A percentile compares a stretch with the other conserved stretches of the same genome.
These are phyloP conservation scores for Neopelma chrysocephalum DNA, from an alignment of 2,797 vertebrate species.

Conservation along the genomic window DNA sequence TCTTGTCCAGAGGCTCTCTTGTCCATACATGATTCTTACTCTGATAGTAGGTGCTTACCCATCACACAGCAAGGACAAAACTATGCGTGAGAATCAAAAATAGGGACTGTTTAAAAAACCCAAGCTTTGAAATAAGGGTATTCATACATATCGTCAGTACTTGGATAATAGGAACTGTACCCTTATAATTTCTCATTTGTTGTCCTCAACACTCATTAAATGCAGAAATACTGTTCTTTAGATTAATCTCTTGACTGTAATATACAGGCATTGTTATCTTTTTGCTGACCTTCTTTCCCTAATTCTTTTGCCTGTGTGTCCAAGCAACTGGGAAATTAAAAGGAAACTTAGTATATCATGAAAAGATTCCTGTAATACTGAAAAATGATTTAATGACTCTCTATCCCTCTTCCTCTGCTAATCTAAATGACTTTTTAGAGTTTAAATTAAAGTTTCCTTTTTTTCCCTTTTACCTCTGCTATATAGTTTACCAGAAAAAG, in stretches of 20 bases:
- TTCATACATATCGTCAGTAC: background rate
- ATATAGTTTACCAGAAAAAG: background rate
- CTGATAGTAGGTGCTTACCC: background rate
- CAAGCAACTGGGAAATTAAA: constrained; percentile 38
- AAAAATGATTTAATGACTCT: background rate
- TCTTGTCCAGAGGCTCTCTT: background rate
- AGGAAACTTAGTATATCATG: background rate
- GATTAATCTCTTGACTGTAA: background rate
- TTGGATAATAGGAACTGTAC: background rate
- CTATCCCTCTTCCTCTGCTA: background rate
- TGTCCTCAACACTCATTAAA: background rate
- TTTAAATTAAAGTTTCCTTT: background rate
- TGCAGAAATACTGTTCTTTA: background rate
- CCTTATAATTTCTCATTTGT: background rate
- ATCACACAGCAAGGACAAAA: background rate
- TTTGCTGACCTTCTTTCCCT: background rate
- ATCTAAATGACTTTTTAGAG: background rate
- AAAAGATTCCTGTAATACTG: background rate
- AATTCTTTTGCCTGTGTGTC: background rate
- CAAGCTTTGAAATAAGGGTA: background rate
- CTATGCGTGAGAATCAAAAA: background rate
- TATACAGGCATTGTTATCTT: background rate
- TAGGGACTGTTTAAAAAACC: background rate
- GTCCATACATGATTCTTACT: background rate
- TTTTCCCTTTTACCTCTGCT: background rate